Percentiles rank a stretch among this genome's conserved stretches.
These are phyloP conservation scores for Zalophus californianus DNA, from an alignment of 2,797 vertebrate species.

Conservation along the genomic window DNA sequence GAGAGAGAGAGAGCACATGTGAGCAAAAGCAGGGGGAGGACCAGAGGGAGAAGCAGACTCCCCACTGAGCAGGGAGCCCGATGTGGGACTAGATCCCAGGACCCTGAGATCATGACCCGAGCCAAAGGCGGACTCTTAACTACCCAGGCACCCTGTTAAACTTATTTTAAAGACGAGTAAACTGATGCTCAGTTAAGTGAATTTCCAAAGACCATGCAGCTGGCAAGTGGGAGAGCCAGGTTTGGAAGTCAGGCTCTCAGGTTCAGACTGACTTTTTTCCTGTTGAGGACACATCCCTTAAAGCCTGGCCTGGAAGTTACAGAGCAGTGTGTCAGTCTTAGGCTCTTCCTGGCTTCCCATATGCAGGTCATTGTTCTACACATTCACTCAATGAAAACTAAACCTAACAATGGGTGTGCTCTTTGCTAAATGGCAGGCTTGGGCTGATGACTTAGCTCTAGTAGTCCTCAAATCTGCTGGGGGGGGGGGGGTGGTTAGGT, in stretches of 20 bases:
- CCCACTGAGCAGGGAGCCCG: background rate
- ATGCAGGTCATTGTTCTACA: background rate
- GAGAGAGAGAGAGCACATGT: background rate
- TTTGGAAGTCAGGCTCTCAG: background rate
- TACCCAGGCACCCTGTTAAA: fast-evolving
- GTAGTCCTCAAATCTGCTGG: background rate
- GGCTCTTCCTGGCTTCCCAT: background rate
- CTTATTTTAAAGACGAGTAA: background rate
- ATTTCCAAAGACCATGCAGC: background rate
- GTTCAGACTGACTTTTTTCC: background rate
- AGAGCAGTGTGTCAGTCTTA: background rate
- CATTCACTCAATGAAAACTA: background rate
- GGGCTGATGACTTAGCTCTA: background rate
- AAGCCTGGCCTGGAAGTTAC: background rate
- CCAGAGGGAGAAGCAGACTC: background rate
- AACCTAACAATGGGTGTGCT: background rate
- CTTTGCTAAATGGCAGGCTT: background rate
- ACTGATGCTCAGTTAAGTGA: background rate
- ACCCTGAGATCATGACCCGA: background rate
- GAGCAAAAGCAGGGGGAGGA: background rate
- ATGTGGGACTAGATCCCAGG: background rate
- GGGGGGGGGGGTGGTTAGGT: background rate
- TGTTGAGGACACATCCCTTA: background rate
- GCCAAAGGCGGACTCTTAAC: background rate
- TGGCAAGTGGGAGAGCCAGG: background rate